Percentiles rank a stretch among this genome's conserved stretches.
phyloP scores from a whole-genome alignment of 2,113 vertebrate genomes.

The Barnardius zonarius region DNA sequence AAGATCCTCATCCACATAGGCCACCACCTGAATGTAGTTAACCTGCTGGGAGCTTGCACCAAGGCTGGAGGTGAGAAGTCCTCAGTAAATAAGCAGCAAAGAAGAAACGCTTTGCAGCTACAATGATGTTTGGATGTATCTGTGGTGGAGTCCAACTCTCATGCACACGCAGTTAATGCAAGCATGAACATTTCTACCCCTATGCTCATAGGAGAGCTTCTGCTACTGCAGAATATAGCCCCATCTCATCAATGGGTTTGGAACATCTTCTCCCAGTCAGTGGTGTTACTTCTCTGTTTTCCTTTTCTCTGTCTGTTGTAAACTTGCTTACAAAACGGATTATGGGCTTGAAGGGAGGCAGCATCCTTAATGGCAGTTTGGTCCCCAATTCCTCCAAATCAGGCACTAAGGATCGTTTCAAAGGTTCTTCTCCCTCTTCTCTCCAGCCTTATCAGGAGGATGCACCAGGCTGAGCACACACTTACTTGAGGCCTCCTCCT shows the following conservation, averaged over 20 bases:
- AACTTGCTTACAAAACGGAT: background rate
- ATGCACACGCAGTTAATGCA: background rate
- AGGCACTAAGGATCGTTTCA: background rate
- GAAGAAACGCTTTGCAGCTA: background rate
- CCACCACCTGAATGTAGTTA: conserved; percentile 92
- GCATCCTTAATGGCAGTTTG: background rate
- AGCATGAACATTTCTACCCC: background rate
- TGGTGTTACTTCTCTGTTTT: background rate
- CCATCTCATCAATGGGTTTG: background rate
- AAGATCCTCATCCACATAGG: conserved; percentile 96
- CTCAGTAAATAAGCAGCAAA: background rate
- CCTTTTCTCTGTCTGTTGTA: background rate
- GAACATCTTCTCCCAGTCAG: background rate
- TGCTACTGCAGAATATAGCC: background rate
- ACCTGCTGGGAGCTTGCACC: conserved; percentile 92
- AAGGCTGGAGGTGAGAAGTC: conserved; percentile 87
- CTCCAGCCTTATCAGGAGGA: background rate
- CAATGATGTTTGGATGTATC: background rate
- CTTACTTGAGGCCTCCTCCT: background rate
- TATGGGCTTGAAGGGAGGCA: background rate
- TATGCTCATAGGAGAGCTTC: background rate
- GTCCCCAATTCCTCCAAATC: background rate
- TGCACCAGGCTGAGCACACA: background rate
- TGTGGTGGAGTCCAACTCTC: background rate
- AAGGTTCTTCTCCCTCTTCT: background rate